phyloP scores from a whole-genome alignment of 2,888 invertebrate species.

The Quadriops clusia region DNA sequence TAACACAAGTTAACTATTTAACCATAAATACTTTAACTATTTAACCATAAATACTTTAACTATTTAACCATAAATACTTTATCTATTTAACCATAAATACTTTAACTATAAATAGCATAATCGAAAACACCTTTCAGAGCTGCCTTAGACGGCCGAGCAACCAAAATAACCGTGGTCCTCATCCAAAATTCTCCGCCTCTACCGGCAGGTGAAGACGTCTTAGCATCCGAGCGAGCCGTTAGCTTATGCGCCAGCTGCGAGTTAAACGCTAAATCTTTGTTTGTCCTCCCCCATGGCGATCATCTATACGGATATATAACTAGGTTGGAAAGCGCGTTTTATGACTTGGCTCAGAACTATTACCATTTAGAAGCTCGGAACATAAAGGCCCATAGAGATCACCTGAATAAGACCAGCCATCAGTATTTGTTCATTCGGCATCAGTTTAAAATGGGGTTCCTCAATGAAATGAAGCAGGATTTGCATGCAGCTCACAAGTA shows the following conservation, averaged over 20 bases:
- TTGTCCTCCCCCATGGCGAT: slow-evolving; percentile 78
- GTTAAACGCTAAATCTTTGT: slow-evolving; percentile 82
- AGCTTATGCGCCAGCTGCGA: slow-evolving; percentile 86
- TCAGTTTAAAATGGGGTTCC: slow-evolving; percentile 93
- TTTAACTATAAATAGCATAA: background rate
- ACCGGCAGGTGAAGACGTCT: slow-evolving; percentile 68
- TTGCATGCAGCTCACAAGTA: slow-evolving; percentile 70
- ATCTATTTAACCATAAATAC: no score
- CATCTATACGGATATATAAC: slow-evolving; percentile 62
- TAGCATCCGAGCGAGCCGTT: slow-evolving; percentile 83
- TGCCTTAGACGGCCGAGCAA: slow-evolving; percentile 58
- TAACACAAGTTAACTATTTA: no score
- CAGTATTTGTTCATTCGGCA: slow-evolving; percentile 88
- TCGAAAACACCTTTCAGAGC: slow-evolving; percentile 47
- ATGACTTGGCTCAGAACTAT: slow-evolving; percentile 85
- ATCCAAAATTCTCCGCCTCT: slow-evolving; percentile 73
- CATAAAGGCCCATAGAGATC: slow-evolving; percentile 80
- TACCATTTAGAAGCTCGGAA: slow-evolving; percentile 82
- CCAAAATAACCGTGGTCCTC: slow-evolving; percentile 76
- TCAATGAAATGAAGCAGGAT: slow-evolving; percentile 89
- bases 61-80: no score
- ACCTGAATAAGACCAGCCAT: slow-evolving; percentile 82
- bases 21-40: no score
- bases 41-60: no score
- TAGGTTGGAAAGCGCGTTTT: slow-evolving; percentile 85